Conservation (phyloP, 2,888 invertebrate genomes). For the Acanthosepion esculentum region DNA sequence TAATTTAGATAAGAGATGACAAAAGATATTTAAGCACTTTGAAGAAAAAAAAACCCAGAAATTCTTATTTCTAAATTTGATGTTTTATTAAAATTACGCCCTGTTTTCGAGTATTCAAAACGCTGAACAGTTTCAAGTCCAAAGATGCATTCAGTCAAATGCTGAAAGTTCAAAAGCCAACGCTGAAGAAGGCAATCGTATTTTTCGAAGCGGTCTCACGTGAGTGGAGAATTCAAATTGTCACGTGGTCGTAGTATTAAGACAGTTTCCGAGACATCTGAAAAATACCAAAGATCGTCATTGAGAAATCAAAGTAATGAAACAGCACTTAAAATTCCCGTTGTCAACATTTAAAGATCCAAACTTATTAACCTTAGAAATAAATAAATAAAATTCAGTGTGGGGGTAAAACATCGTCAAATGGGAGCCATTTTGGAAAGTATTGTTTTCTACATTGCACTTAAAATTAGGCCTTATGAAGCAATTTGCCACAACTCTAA, state of each 20-base stretch:
- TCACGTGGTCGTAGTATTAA: neutral
- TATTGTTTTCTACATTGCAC: no score
- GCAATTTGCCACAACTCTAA: no score
- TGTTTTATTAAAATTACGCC: neutral
- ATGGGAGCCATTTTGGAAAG: no score
- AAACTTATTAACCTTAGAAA: no score
- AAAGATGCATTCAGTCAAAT: neutral
- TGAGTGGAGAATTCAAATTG: neutral
- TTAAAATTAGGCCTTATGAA: no score
- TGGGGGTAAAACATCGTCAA: no score
- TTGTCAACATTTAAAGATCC: slow-evolving; percentile 52
- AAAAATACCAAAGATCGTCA: neutral
- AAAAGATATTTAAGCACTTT: no score
- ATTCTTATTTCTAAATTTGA: neutral
- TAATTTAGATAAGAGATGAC: no score
- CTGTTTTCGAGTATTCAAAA: neutral
- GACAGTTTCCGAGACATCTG: neutral
- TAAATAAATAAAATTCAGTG: no score
- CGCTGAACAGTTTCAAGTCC: neutral
- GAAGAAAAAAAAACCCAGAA: neutral
- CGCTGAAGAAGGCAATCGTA: neutral
- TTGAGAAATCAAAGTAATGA: no score
- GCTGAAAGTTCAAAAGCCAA: neutral
- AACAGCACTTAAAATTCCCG: no score
- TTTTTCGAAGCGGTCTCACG: neutral